Conservation (phyloP, 2,797 vertebrate species). For the Falco novaeseelandiae region DNA sequence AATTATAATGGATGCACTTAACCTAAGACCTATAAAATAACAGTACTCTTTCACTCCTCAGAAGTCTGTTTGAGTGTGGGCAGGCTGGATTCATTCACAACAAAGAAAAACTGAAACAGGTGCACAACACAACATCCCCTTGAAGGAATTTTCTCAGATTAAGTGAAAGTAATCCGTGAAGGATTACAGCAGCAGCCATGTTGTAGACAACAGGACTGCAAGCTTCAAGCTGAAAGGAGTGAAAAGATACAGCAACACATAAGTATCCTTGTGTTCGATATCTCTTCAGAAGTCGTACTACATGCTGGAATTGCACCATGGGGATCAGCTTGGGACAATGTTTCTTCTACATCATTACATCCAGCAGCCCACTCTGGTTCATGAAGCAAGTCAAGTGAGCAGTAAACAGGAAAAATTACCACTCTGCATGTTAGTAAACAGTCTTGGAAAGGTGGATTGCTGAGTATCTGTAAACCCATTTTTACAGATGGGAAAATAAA, state of each 20-base stretch:
- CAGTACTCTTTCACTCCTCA: not conserved
- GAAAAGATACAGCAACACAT: not conserved
- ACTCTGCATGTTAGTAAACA: not conserved
- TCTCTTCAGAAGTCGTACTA: not conserved
- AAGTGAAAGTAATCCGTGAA: not conserved
- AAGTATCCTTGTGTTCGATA: not conserved
- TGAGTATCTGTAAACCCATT: not conserved
- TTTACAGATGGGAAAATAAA: slow-evolving; percentile 1
- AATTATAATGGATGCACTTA: not conserved
- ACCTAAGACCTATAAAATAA: not conserved
- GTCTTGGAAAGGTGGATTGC: not conserved
- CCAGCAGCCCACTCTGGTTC: not conserved
- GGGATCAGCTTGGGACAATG: not conserved
- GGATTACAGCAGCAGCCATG: not conserved
- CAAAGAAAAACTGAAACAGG: not conserved
- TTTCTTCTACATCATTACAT: slow-evolving; percentile 7
- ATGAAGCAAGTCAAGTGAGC: not conserved
- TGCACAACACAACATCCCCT: not conserved
- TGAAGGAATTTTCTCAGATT: slow-evolving; percentile 15
- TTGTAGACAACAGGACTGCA: not conserved
- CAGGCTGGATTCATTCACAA: not conserved
- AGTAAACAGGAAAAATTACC: not conserved
- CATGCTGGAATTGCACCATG: not conserved
- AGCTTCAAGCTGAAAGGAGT: not conserved
- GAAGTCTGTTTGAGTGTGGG: not conserved